Conservation (phyloP, 2,888 invertebrate species). For the Melanophora roralis region DNA sequence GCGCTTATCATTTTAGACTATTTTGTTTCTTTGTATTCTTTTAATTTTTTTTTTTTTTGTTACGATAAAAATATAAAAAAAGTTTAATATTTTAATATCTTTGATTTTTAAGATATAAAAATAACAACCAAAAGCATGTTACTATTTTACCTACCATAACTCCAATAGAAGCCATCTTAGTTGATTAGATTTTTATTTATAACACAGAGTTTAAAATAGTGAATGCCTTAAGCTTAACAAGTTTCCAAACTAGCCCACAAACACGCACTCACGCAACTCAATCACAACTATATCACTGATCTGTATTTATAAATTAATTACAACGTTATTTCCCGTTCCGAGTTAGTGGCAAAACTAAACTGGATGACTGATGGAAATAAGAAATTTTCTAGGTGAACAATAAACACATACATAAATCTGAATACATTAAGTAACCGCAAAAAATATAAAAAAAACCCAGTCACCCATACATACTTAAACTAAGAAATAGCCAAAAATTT, state of each 20-base stretch:
- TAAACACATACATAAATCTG: slow-evolving; percentile 21
- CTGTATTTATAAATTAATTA: background rate
- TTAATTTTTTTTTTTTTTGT: too few relatives aligned
- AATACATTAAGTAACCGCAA: slow-evolving; percentile 1
- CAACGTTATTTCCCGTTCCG: slow-evolving; percentile 67
- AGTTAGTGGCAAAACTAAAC: slow-evolving; percentile 72
- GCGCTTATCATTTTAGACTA: too few relatives aligned
- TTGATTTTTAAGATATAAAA: too few relatives aligned
- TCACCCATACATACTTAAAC: slow-evolving; percentile 27
- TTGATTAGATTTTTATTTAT: too few relatives aligned
- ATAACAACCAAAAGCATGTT: background rate
- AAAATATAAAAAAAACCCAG: slow-evolving; percentile 2
- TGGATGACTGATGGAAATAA: slow-evolving; percentile 68
- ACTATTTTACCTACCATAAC: slow-evolving; percentile 60
- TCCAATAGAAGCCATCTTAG: slow-evolving; percentile 49
- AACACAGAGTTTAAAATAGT: too few relatives aligned
- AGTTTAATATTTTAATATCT: too few relatives aligned
- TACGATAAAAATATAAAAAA: too few relatives aligned
- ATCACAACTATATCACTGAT: slow-evolving; percentile 28
- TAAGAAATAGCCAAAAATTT: background rate
- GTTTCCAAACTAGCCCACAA: slow-evolving; percentile 1
- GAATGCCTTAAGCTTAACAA: slow-evolving; percentile 30
- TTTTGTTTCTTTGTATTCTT: too few relatives aligned
- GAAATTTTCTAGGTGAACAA: slow-evolving; percentile 60
- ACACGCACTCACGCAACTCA: background rate